These are phyloP conservation scores for Falco concolor DNA, from an alignment of 2,797 vertebrate species.

Conservation along the genomic window DNA sequence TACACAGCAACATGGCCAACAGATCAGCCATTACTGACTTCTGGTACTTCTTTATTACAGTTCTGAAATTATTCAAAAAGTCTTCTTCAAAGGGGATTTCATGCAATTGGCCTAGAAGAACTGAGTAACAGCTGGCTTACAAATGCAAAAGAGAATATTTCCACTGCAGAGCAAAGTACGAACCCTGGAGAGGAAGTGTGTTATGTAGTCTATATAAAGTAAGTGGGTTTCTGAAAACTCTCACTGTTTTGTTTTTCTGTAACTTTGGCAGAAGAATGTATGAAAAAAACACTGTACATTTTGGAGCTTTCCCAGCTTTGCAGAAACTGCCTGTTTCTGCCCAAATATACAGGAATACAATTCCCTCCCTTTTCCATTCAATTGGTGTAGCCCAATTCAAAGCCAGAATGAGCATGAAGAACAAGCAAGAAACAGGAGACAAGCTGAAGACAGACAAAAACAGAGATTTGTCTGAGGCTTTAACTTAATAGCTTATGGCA, in stretches of 20 bases:
- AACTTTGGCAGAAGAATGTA: conserved; percentile 6
- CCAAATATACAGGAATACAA: background rate
- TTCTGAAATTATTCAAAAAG: background rate
- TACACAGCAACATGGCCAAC: background rate
- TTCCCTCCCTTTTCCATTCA: background rate
- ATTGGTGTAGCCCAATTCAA: background rate
- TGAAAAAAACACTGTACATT: background rate
- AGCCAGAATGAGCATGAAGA: background rate
- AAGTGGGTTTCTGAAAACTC: conserved; percentile 26
- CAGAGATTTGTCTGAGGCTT: conserved; percentile 22
- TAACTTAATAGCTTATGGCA: conserved; percentile 19
- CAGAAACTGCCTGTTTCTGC: background rate
- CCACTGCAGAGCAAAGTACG: background rate
- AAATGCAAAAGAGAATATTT: background rate
- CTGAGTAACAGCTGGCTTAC: background rate
- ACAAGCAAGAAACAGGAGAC: conserved; percentile 25
- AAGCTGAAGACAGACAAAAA: conserved; percentile 14
- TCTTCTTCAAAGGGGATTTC: background rate
- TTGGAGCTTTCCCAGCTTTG: conserved; percentile 24
- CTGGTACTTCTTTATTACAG: background rate
- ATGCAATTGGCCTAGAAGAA: background rate
- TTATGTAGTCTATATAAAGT: conserved; percentile 19
- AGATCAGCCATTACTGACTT: background rate
- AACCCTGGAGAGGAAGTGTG: background rate
- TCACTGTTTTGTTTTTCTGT: conserved; percentile 2